These are phyloP conservation scores for Poecilobothrus nobilitatus DNA, from an alignment of 2,888 invertebrate species.

Conservation along the genomic window DNA sequence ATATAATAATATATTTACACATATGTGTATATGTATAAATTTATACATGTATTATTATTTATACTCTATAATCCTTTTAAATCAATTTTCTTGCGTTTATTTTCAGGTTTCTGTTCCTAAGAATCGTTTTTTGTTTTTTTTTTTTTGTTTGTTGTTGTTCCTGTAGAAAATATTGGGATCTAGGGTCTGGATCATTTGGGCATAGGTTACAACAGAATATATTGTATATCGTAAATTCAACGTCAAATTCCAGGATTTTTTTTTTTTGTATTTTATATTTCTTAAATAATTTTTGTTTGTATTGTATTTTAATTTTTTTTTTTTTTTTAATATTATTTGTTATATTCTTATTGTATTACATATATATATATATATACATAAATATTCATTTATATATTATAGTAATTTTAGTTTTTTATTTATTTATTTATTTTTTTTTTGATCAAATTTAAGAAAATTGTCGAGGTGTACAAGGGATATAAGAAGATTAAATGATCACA, in stretches of 20 bases:
- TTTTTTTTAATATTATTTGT: not conserved
- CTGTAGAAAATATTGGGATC: not conserved
- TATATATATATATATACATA: not conserved
- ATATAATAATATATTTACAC: no score
- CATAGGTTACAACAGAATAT: not conserved
- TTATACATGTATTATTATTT: no score
- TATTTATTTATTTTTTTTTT: not conserved
- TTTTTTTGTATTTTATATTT: not conserved
- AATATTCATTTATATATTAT: not conserved
- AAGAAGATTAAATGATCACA: constrained; percentile 1
- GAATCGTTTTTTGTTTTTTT: not conserved
- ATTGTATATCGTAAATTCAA: constrained; percentile 1
- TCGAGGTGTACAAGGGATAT: not conserved
- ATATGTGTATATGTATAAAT: no score
- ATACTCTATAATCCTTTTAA: constrained; percentile 7
- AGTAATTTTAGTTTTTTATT: not conserved
- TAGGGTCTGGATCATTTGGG: constrained; percentile 2
- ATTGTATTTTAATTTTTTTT: not conserved
- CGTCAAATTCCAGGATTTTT: not conserved
- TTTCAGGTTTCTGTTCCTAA: no score
- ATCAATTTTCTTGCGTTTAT: constrained; percentile 2
- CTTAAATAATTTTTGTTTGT: no score
- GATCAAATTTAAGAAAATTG: not conserved
- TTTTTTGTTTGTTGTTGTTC: not conserved
- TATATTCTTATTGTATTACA: not conserved